A percentile compares a stretch with the other conserved stretches of the same genome.
These are phyloP conservation scores for Megaustenia siamemsis DNA, from an alignment of 2,888 invertebrate species.

Conservation along the genomic window DNA sequence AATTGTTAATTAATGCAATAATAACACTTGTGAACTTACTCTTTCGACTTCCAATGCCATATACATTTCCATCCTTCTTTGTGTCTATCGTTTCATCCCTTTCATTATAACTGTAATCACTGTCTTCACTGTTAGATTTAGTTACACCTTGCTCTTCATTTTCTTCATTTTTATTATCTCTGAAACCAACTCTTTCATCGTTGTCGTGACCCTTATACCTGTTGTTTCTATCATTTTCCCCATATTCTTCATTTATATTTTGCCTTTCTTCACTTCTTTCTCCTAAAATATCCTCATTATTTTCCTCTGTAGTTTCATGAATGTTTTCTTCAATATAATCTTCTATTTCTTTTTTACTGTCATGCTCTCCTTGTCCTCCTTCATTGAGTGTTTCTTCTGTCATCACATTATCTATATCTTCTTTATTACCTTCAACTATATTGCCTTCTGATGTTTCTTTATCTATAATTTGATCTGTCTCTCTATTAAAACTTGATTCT, in stretches of 20 bases:
- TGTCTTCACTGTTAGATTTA: background rate
- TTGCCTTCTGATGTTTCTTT: background rate
- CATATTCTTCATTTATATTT: background rate
- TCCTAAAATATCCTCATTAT: background rate
- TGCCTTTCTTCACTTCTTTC: background rate
- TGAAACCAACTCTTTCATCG: background rate
- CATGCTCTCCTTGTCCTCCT: background rate
- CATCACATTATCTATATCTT: background rate
- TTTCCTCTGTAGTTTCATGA: background rate
- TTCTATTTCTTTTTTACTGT: background rate
- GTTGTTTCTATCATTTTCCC: background rate
- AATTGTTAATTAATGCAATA: background rate
- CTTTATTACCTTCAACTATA: background rate
- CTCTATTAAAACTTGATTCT: background rate
- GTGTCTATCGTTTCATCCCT: background rate
- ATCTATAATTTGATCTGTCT: background rate
- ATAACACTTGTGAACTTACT: conserved; percentile 23
- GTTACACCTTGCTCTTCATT: background rate
- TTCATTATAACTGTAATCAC: background rate
- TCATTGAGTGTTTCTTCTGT: background rate
- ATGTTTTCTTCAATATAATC: background rate
- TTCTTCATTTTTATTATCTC: background rate
- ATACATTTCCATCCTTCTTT: conserved; percentile 17
- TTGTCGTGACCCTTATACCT: background rate
- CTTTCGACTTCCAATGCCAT: conserved; percentile 18